Evolutionary conservation across 2,797 vertebrate species (phyloP).

Genomic region (Rhinogobio ventralis): DNA sequence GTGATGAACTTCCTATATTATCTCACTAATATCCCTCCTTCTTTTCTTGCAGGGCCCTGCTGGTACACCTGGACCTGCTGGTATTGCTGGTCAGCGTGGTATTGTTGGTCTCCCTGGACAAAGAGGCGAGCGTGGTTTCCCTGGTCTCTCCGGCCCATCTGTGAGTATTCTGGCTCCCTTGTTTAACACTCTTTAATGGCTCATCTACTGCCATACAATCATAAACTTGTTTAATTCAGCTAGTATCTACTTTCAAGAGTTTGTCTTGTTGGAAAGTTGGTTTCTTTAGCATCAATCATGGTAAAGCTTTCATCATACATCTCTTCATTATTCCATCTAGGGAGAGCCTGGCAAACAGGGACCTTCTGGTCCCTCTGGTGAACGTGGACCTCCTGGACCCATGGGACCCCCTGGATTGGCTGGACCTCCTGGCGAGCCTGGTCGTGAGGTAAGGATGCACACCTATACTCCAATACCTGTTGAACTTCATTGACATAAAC

Average conservation of each 20-base stretch:
- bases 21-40: neutral
- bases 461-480: neutral
- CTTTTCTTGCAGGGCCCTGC: constrained; percentile 79
- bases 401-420: constrained; percentile 90
- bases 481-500: neutral
- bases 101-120: constrained; percentile 93
- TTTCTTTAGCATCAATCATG: constrained; percentile 12
- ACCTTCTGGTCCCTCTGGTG: constrained; percentile 83
- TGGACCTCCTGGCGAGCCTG: constrained; percentile 92
- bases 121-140: constrained; percentile 95
- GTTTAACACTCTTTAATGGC: neutral
- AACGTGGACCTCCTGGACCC: constrained; percentile 94
- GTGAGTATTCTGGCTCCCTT: constrained; percentile 78
- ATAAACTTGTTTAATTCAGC: neutral
- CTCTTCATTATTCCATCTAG: constrained; percentile 68
- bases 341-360: constrained; percentile 94
- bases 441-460: constrained; percentile 87
- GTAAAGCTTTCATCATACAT: constrained; percentile 33
- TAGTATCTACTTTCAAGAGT: neutral
- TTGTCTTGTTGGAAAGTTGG: neutral
- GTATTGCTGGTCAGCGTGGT: constrained; percentile 92
- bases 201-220: neutral
- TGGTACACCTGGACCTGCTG: constrained; percentile 89
- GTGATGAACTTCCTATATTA: neutral
- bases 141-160: constrained; percentile 85